These are phyloP conservation scores for Pogoniulus pusillus DNA, from an alignment of 2,797 vertebrate genomes.

Conservation along the genomic window DNA sequence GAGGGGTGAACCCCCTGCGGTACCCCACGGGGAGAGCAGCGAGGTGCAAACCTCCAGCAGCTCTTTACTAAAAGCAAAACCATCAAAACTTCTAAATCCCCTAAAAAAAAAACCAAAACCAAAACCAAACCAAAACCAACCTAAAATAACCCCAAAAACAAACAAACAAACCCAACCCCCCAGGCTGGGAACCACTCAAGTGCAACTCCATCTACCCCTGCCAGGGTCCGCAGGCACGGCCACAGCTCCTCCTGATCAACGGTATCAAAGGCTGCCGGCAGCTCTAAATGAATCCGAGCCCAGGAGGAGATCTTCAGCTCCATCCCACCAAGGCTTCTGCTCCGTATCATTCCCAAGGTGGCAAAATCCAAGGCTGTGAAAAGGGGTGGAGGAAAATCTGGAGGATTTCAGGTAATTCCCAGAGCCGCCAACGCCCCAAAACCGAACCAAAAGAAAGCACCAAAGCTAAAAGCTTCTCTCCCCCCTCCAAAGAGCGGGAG, in stretches of 20 bases:
- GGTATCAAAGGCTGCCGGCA: constrained; percentile 57
- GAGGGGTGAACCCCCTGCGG: constrained; percentile 58
- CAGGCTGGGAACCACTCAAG: constrained; percentile 43
- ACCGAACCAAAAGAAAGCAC: background rate
- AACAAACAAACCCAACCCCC: no score
- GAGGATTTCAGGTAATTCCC: constrained; percentile 68
- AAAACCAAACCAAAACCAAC: background rate
- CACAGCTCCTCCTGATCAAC: constrained; percentile 56
- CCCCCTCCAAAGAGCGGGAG: no score
- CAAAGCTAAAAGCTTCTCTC: constrained; percentile 1
- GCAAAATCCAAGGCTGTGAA: background rate
- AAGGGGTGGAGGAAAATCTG: constrained; percentile 14
- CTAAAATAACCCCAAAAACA: background rate
- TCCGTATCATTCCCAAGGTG: constrained; percentile 54
- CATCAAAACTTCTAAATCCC: no score
- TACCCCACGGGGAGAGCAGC: background rate
- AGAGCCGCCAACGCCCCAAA: constrained; percentile 23
- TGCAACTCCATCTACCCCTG: constrained; percentile 65
- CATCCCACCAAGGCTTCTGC: constrained; percentile 29
- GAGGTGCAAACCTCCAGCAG: constrained; percentile 30
- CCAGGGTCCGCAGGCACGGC: constrained; percentile 65
- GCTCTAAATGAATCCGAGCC: constrained; percentile 37
- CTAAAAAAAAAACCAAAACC: background rate
- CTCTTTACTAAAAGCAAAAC: background rate
- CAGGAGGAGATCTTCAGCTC: constrained; percentile 57